Conservation (phyloP, 2,797 vertebrate genomes). For the Hydrophis major region DNA sequence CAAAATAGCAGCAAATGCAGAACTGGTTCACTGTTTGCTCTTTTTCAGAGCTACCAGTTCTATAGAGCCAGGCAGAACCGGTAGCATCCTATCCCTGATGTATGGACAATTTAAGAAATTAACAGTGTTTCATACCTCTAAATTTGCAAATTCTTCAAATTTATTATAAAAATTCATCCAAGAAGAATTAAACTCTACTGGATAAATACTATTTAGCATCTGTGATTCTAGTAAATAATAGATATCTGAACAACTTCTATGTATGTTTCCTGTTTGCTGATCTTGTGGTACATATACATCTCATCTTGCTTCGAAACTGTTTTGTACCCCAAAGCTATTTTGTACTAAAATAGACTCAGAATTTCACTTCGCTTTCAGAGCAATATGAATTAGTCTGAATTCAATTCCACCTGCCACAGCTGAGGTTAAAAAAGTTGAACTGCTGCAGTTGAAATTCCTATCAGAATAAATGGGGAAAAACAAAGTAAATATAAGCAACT, state of each 20-base stretch:
- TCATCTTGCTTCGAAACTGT: background rate
- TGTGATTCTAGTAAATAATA: background rate
- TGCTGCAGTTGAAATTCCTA: background rate
- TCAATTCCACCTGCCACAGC: background rate
- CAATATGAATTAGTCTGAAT: background rate
- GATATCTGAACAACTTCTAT: background rate
- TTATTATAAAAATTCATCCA: background rate
- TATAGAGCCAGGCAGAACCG: no score
- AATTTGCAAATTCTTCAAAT: background rate
- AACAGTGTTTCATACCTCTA: accelerated
- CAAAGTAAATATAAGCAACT: background rate
- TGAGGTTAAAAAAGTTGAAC: background rate
- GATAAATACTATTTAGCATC: background rate
- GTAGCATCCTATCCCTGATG: no score
- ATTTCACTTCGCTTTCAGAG: background rate
- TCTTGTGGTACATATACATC: conserved; percentile 7
- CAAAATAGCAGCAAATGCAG: no score
- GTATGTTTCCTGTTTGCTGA: background rate
- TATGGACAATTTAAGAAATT: background rate
- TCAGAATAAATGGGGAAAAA: background rate
- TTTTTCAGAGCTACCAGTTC: no score
- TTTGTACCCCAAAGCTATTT: conserved; percentile 27
- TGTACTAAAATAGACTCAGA: background rate
- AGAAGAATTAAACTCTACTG: background rate
- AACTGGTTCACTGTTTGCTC: no score